These are phyloP conservation scores for Typhlichthys eigenmanni DNA, from an alignment of 2,797 vertebrate genomes.

Conservation along the genomic window DNA sequence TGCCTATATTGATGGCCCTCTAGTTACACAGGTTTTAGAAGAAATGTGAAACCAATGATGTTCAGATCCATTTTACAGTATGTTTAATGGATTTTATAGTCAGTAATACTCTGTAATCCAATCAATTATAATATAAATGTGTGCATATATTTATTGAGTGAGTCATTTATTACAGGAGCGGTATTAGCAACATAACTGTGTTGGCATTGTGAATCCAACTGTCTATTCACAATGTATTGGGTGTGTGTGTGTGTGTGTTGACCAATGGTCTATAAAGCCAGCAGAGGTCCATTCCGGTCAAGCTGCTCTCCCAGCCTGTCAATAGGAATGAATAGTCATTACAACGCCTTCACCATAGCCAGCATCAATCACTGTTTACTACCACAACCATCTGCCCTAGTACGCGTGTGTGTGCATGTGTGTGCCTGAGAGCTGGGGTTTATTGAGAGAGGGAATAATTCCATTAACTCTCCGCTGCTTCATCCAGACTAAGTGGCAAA, in stretches of 20 bases:
- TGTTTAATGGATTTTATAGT: background rate
- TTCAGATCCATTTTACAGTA: background rate
- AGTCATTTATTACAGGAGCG: too few relatives aligned
- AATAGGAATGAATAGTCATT: conserved; percentile 60
- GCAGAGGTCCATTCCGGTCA: conserved; percentile 48
- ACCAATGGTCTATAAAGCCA: conserved; percentile 32
- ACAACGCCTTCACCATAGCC: conserved; percentile 36
- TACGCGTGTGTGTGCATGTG: conserved; percentile 5
- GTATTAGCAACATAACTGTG: too few relatives aligned
- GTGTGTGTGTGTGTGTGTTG: too few relatives aligned
- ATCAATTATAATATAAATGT: background rate
- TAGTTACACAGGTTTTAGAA: background rate
- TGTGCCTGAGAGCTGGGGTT: conserved; percentile 42
- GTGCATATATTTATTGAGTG: background rate
- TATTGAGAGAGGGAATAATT: conserved; percentile 71
- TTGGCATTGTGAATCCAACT: too few relatives aligned
- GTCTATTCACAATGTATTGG: background rate
- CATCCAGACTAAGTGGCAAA: conserved; percentile 45
- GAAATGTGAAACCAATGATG: background rate
- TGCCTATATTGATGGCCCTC: background rate
- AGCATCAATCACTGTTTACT: conserved; percentile 68
- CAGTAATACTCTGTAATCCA: background rate
- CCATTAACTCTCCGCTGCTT: conserved; percentile 68
- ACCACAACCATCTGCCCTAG: conserved; percentile 65
- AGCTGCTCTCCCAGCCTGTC: conserved; percentile 50